These are phyloP conservation scores for Rhinogobio ventralis DNA, from an alignment of 2,797 vertebrate genomes.

Conservation along the genomic window DNA sequence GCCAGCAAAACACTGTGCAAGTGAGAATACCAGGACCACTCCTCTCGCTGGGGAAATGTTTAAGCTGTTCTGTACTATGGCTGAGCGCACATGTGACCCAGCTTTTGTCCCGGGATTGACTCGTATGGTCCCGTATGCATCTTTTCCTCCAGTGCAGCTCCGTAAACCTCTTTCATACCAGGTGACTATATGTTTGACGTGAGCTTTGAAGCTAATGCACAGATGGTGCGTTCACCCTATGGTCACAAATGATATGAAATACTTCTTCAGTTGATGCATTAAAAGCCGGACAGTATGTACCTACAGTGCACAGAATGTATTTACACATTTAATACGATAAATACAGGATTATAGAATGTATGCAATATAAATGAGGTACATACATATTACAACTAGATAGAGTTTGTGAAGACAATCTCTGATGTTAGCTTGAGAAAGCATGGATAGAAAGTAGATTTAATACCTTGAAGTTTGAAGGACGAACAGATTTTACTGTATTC, in stretches of 20 bases:
- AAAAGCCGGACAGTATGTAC: not conserved
- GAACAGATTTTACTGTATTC: not conserved
- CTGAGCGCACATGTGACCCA: not conserved
- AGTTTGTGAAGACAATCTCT: not conserved
- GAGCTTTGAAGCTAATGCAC: not conserved
- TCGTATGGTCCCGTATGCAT: not conserved
- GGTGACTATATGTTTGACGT: not conserved
- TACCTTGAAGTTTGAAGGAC: not conserved
- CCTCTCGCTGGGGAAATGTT: not conserved
- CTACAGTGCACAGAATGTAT: not conserved
- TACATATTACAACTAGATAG: not conserved
- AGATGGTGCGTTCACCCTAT: constrained; percentile 5
- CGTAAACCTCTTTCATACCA: not conserved
- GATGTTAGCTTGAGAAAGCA: not conserved
- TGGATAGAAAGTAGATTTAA: not conserved
- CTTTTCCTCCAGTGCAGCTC: not conserved
- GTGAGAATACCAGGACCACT: not conserved
- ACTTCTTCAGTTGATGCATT: not conserved
- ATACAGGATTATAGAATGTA: no score
- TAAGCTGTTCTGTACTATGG: not conserved
- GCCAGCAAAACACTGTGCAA: not conserved
- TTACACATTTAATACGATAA: not conserved
- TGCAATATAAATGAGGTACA: not conserved
- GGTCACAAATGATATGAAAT: not conserved
- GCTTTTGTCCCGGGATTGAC: not conserved